Conservation (phyloP, 2,797 vertebrate species). For the Podargus strigoides region DNA sequence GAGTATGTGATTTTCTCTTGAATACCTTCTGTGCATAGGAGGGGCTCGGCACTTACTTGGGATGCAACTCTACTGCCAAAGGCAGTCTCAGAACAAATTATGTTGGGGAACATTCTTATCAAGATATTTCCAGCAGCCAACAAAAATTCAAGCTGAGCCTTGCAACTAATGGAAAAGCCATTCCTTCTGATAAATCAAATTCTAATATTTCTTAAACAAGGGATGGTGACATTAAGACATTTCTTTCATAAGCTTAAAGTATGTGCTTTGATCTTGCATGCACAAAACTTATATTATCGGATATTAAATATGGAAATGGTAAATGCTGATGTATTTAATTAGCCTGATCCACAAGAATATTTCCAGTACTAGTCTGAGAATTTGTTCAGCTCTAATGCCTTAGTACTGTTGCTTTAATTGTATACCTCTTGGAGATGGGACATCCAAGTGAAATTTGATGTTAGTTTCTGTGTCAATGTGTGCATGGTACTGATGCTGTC, state of each 20-base stretch:
- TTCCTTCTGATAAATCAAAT: background rate
- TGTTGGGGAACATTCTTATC: background rate
- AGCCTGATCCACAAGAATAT: background rate
- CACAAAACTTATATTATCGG: background rate
- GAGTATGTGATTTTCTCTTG: background rate
- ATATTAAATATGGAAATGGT: background rate
- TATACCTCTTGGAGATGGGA: background rate
- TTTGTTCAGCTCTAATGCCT: background rate
- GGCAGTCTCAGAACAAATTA: background rate
- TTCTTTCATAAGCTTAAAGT: background rate
- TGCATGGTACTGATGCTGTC: background rate
- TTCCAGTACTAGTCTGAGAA: background rate
- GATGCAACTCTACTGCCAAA: background rate
- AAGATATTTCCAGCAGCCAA: background rate
- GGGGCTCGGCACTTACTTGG: background rate
- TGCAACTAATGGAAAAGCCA: background rate
- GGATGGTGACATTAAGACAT: background rate
- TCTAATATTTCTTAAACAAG: background rate
- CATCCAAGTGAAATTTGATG: background rate
- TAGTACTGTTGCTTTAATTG: background rate
- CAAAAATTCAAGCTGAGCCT: background rate
- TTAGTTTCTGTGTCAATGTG: background rate
- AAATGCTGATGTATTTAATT: conserved; percentile 6
- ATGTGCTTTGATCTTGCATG: background rate
- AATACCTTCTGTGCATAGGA: background rate